These are phyloP conservation scores for Decapterus maruadsi DNA, from an alignment of 2,797 vertebrate species.

Conservation along the genomic window DNA sequence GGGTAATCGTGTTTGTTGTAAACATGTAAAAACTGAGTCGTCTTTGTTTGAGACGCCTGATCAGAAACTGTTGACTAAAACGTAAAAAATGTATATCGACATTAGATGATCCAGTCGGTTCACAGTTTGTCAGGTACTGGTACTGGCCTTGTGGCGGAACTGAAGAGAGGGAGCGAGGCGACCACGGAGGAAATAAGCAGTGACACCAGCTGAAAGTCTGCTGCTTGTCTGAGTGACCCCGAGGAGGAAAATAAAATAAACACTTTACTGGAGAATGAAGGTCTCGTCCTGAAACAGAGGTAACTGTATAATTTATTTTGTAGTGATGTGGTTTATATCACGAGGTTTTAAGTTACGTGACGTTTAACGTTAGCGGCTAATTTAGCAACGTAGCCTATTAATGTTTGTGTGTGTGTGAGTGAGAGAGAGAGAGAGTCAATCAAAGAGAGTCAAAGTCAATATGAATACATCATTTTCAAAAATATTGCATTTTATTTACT, in stretches of 20 bases:
- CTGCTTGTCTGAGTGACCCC: neutral
- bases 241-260: neutral
- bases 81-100: no score
- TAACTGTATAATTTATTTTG: neutral
- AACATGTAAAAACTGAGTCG: no score
- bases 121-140: no score
- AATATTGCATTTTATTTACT: no score
- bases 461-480: no score
- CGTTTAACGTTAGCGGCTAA: neutral
- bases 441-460: neutral
- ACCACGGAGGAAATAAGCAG: constrained; percentile 51
- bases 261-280: neutral
- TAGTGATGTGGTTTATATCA: neutral
- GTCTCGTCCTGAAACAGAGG: constrained; percentile 12
- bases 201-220: neutral
- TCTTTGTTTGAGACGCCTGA: no score
- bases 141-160: constrained; percentile 46
- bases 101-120: no score
- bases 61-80: no score
- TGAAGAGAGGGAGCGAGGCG: rapidly evolving
- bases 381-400: neutral
- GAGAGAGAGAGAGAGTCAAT: neutral
- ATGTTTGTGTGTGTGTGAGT: neutral
- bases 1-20: no score
- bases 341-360: neutral